phyloP scores from a whole-genome alignment of 2,113 vertebrate species.

The Myotis lucifugus region DNA sequence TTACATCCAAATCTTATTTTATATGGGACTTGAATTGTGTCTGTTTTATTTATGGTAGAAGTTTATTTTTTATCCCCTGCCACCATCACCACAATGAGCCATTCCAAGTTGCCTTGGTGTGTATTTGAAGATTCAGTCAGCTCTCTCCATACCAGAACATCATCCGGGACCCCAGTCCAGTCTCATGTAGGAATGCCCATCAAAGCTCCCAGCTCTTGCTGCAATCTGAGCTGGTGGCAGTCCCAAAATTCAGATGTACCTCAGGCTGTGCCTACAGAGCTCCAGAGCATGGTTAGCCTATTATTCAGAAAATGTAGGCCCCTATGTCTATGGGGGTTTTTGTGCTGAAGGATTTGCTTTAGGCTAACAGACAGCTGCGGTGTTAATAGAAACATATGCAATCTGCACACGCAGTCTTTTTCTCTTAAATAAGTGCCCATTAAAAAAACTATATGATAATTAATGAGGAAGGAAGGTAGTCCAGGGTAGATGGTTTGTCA shows the following conservation, averaged over 20 bases:
- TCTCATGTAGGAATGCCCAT: background rate
- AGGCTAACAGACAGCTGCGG: rapidly evolving
- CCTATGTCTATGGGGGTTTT: rapidly evolving
- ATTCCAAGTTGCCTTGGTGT: background rate
- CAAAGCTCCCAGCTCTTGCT: background rate
- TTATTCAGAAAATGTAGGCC: background rate
- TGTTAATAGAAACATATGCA: conserved; percentile 36
- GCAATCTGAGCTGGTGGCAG: background rate
- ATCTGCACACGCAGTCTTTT: conserved; percentile 3
- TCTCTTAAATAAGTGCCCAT: background rate
- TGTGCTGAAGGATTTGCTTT: background rate
- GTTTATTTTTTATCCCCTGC: background rate
- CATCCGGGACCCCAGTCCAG: background rate
- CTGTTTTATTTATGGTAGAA: background rate
- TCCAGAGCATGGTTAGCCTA: background rate
- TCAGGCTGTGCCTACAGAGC: background rate
- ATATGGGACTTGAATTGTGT: background rate
- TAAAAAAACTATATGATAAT: conserved; percentile 20
- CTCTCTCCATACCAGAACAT: background rate
- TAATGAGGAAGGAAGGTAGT: background rate
- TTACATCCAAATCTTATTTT: background rate
- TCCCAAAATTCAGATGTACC: background rate
- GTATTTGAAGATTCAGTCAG: background rate
- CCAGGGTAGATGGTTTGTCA: background rate
- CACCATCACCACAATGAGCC: background rate